These are phyloP conservation scores for Plotosus lineatus DNA, from an alignment of 2,113 vertebrate species.

Conservation along the genomic window DNA sequence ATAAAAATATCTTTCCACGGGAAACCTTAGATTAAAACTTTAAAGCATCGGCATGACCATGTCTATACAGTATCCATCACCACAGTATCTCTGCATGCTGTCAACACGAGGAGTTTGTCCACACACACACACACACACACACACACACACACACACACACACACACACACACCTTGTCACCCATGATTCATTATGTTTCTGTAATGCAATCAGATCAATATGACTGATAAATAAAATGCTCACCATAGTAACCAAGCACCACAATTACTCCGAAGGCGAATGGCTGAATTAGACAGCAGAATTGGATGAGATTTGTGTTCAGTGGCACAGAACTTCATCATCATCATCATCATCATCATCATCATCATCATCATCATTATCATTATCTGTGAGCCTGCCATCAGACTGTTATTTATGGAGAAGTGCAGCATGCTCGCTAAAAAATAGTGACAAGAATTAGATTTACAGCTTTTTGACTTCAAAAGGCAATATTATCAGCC, in stretches of 20 bases:
- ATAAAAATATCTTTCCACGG: not conserved
- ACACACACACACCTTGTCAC: not conserved
- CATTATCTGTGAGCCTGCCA: conserved; percentile 60
- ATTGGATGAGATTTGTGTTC: conserved; percentile 73
- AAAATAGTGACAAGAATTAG: too few relatives aligned
- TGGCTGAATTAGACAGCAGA: conserved; percentile 76
- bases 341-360: conserved; percentile 55
- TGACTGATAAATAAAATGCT: conserved; percentile 77
- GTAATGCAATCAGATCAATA: conserved; percentile 76
- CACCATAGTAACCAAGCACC: conserved; percentile 74
- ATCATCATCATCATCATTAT: conserved; percentile 2
- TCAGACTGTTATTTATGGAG: conserved; percentile 66
- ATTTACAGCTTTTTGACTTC: not conserved
- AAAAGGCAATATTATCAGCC: too few relatives aligned
- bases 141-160: not conserved
- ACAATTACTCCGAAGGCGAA: conserved; percentile 77
- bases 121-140: not conserved
- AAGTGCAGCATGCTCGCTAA: conserved; percentile 68
- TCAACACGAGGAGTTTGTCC: too few relatives aligned
- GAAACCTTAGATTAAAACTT: not conserved
- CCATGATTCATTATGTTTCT: conserved; percentile 13
- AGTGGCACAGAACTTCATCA: conserved; percentile 75
- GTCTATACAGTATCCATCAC: too few relatives aligned
- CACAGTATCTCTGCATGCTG: not conserved
- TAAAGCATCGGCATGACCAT: too few relatives aligned